Conservation (phyloP, 1,140 invertebrate species). For the Adelges cooleyi region DNA sequence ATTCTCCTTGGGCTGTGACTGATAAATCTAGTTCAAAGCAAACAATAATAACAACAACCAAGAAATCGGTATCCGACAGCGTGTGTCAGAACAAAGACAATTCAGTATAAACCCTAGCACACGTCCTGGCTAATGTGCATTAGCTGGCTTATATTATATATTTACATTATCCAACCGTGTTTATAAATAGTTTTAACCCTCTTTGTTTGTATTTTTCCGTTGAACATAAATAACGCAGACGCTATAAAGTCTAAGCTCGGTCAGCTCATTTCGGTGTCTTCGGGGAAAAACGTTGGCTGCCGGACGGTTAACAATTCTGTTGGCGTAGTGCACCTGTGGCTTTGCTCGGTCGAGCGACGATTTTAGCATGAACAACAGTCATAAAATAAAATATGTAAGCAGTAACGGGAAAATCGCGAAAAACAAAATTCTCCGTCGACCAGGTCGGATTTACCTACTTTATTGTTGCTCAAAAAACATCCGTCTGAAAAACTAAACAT, state of each 20-base stretch:
- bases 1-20: not conserved
- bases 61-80: not conserved
- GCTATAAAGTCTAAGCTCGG: not conserved
- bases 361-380: no score
- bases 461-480: no score
- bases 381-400: no score
- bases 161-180: constrained; percentile 12
- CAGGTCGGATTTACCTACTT: no score
- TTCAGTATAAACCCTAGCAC: not conserved
- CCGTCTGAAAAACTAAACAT: no score
- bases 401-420: no score
- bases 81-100: not conserved
- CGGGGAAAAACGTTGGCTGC: no score
- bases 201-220: constrained; percentile 6
- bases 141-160: not conserved
- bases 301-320: no score
- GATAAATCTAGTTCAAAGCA: not conserved
- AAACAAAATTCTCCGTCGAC: no score
- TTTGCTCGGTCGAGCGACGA: no score
- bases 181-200: constrained; percentile 22
- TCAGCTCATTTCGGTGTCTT: no score
- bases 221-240: constrained; percentile 4
- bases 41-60: not conserved
- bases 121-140: constrained; percentile 14
- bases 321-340: no score